Evolutionary conservation across 1,140 invertebrate genomes (phyloP).

Genomic region (Hycleus cichorii): DNA sequence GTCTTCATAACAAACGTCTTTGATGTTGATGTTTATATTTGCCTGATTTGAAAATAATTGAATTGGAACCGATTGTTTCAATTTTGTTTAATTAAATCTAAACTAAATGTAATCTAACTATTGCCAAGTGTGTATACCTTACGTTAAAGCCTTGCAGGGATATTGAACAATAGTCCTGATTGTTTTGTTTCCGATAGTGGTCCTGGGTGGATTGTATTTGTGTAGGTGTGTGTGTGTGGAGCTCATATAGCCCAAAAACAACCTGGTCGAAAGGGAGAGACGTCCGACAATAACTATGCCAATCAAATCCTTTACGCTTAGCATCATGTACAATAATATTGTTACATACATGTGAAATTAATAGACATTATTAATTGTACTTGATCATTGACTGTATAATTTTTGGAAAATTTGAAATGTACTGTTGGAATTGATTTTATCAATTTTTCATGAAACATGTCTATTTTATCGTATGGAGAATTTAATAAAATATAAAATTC

Average conservation of each 20-base stretch:
- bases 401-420: no score
- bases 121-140: conserved; percentile 12
- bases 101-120: conserved; percentile 18
- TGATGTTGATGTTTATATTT: no score
- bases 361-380: conserved; percentile 11
- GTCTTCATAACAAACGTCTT: no score
- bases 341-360: conserved; percentile 1
- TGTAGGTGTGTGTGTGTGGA: conserved; percentile 10
- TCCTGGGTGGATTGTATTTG: no score
- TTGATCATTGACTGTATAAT: background rate
- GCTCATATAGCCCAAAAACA: conserved; percentile 17
- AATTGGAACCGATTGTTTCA: background rate
- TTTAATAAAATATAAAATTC: conserved; percentile 14
- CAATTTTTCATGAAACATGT: background rate
- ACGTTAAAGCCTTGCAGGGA: conserved; percentile 14
- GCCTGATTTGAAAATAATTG: no score
- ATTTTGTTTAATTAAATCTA: conserved; percentile 6
- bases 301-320: conserved; percentile 27
- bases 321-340: background rate
- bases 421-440: no score
- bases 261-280: conserved; percentile 13
- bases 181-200: conserved; percentile 13
- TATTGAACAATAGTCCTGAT: conserved; percentile 20
- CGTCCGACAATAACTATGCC: conserved; percentile 27
- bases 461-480: background rate